Evolutionary conservation across 2,113 vertebrate species (phyloP).

Genomic region (Leucopsar rothschildi): DNA sequence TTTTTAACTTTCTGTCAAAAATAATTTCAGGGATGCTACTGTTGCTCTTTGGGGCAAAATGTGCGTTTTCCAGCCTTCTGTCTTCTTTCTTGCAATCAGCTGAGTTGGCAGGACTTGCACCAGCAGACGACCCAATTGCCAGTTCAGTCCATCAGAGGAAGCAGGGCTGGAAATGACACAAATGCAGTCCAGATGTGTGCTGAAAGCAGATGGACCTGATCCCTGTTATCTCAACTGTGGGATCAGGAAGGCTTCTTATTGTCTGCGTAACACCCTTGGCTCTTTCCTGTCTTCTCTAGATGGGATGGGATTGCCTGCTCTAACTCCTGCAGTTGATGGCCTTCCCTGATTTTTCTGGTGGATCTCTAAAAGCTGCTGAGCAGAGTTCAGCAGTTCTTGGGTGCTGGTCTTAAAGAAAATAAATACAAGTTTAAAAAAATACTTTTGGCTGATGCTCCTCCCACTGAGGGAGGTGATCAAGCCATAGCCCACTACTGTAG

Average conservation of each 20-base stretch:
- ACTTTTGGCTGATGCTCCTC: not conserved
- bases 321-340: not conserved
- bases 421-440: not conserved
- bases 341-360: not conserved
- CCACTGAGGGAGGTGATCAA: not conserved
- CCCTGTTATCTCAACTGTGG: not conserved
- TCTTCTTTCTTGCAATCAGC: not conserved
- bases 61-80: not conserved
- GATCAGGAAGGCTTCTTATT: not conserved
- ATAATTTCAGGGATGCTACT: not conserved
- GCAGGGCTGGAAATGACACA: not conserved
- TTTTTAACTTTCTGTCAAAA: too few species aligned
- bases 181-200: not conserved
- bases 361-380: not conserved
- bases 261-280: fast-evolving
- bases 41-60: not conserved
- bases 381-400: not conserved
- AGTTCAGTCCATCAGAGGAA: not conserved
- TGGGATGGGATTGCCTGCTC: not conserved
- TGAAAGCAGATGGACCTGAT: not conserved
- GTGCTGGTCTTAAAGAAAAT: not conserved
- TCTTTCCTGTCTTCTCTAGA: not conserved
- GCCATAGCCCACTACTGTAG: not conserved
- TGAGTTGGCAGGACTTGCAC: not conserved
- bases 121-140: not conserved